A percentile compares a stretch with the other conserved stretches of the same genome.
phyloP scores from a whole-genome alignment of 1,140 invertebrate species.

The Caenorhabditis inopinata region DNA sequence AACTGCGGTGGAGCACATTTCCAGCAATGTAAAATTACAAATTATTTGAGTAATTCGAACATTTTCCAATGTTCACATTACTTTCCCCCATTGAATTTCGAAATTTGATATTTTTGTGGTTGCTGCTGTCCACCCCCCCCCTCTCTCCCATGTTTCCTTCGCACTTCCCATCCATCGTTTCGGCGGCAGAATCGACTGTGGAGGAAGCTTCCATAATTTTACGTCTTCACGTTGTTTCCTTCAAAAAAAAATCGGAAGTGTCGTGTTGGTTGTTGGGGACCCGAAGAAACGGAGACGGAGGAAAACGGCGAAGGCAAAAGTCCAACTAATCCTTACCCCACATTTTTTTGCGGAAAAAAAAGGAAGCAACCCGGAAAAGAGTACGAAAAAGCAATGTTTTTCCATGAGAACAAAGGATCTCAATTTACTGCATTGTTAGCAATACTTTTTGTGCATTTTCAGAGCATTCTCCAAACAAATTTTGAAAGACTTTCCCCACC shows the following conservation, averaged over 20 bases:
- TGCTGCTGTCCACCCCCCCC: background rate
- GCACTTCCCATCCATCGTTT: background rate
- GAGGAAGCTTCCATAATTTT: background rate
- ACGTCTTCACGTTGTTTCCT: background rate
- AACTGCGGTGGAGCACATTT: too few relatives aligned
- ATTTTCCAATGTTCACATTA: background rate
- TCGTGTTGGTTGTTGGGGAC: too few relatives aligned
- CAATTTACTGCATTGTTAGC: too few relatives aligned
- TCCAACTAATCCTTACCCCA: background rate
- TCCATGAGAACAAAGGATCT: too few relatives aligned
- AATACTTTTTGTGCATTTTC: too few relatives aligned
- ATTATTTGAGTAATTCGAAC: too few relatives aligned
- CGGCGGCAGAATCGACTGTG: too few relatives aligned
- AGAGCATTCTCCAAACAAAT: too few relatives aligned
- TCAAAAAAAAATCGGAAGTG: too few relatives aligned
- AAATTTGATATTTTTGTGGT: conserved; percentile 16
- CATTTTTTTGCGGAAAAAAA: background rate
- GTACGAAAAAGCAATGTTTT: too few relatives aligned
- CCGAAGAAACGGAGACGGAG: background rate
- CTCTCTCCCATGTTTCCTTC: background rate
- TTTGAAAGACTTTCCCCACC: background rate
- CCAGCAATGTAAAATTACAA: too few relatives aligned
- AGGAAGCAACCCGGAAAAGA: too few relatives aligned
- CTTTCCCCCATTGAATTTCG: background rate
- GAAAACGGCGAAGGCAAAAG: background rate